Conservation (phyloP, 1,140 invertebrate species). For the Drosophila yakuba region DNA sequence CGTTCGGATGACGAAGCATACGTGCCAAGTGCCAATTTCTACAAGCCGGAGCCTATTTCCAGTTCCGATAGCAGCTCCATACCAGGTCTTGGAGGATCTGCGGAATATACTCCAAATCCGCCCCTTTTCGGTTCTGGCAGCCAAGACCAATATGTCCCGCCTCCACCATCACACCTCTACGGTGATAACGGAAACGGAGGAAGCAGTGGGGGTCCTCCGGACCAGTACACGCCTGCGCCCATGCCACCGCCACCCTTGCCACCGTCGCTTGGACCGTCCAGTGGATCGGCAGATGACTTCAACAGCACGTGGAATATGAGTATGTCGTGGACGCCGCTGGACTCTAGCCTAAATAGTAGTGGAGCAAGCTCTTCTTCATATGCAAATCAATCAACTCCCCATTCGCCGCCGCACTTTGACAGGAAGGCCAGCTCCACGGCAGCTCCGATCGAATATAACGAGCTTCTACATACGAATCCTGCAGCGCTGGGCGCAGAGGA, state of each 20-base stretch:
- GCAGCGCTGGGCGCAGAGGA: conserved; percentile 85
- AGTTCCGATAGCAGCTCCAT: conserved; percentile 48
- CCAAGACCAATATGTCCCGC: conserved; percentile 64
- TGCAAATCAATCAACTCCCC: conserved; percentile 85
- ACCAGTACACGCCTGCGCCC: conserved; percentile 78
- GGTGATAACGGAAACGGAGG: conserved; percentile 26
- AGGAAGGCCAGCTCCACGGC: conserved; percentile 85
- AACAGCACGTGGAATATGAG: conserved; percentile 82
- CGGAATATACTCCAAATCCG: conserved; percentile 59
- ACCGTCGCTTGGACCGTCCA: conserved; percentile 63
- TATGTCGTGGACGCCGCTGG: conserved; percentile 77
- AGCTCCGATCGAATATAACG: conserved; percentile 86
- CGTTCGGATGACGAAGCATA: conserved; percentile 79
- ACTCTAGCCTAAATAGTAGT: conserved; percentile 69
- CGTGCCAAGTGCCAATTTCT: conserved; percentile 64
- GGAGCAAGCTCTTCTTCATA: conserved; percentile 66
- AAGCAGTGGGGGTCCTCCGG: conserved; percentile 14
- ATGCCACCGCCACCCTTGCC: conserved; percentile 87
- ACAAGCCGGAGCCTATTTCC: conserved; percentile 65
- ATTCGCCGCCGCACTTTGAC: conserved; percentile 89
- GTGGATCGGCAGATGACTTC: conserved; percentile 46
- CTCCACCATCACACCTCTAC: conserved; percentile 61
- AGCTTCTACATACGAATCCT: conserved; percentile 60
- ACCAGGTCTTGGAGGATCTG: conserved; percentile 54
- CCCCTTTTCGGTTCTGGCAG: conserved; percentile 36